A percentile compares a stretch with the other conserved stretches of the same genome.
These are phyloP conservation scores for Cinclus cinclus DNA, from an alignment of 2,113 vertebrate genomes.

Conservation along the genomic window DNA sequence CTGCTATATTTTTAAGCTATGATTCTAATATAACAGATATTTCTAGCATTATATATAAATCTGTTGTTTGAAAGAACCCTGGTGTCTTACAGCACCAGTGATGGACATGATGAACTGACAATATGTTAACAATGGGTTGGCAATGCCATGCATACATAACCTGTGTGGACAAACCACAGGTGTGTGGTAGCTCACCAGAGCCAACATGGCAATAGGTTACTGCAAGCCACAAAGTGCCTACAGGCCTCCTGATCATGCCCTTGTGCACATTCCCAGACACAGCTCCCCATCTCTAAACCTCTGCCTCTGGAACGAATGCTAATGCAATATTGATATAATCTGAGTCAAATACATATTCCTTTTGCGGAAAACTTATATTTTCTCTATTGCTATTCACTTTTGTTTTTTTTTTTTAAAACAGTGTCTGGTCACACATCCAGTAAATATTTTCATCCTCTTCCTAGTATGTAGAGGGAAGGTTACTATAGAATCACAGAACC, in stretches of 20 bases:
- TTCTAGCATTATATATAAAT: not conserved
- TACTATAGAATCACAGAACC: not conserved
- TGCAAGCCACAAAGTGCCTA: fast-evolving
- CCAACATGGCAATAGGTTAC: not conserved
- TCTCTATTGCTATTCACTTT: not conserved
- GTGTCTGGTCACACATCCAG: not conserved
- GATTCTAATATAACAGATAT: not conserved
- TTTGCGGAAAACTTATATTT: not conserved
- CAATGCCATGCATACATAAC: not conserved
- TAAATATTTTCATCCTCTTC: not conserved
- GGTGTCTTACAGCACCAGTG: not conserved
- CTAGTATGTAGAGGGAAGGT: not conserved
- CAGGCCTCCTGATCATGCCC: fast-evolving
- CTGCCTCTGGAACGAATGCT: fast-evolving
- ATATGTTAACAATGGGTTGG: not conserved
- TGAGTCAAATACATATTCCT: not conserved
- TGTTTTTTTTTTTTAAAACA: not conserved
- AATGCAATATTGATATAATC: not conserved
- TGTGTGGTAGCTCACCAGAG: not conserved
- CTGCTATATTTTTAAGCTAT: not conserved
- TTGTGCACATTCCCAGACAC: not conserved
- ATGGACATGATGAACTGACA: not conserved
- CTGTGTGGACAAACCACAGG: not conserved
- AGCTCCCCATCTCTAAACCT: not conserved
- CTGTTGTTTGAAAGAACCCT: not conserved